Evolutionary conservation across 2,113 vertebrate species (phyloP).

Genomic region (Corapipo altera): DNA sequence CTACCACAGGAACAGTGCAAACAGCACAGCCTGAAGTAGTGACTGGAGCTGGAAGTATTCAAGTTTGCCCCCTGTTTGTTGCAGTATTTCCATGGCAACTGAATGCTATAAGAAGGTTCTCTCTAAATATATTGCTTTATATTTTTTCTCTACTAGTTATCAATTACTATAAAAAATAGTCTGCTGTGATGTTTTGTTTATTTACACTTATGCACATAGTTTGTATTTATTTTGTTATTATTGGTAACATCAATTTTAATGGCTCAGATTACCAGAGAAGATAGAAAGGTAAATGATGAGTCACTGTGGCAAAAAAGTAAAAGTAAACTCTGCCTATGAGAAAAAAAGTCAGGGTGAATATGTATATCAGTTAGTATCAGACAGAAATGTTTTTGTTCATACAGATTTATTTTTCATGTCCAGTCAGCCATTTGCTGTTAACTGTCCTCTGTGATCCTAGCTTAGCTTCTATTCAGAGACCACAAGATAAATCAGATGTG

Average conservation of each 20-base stretch:
- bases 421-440: background rate
- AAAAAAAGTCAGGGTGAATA: background rate
- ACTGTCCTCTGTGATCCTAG: background rate
- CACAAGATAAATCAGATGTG: background rate
- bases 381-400: background rate
- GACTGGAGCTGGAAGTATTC: background rate
- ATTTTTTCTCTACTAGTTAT: background rate
- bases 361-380: background rate
- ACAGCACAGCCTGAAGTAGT: background rate
- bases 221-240: background rate
- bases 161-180: background rate
- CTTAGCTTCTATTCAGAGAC: background rate
- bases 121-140: background rate
- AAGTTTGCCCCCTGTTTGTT: background rate
- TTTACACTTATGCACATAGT: background rate
- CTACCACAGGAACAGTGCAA: background rate
- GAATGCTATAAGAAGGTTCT: background rate
- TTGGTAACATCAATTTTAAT: background rate
- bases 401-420: background rate
- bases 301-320: background rate
- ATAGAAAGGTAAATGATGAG: background rate
- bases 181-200: background rate
- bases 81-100: conserved; percentile 22
- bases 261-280: background rate
- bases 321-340: background rate